These are phyloP conservation scores for Gymnarchus niloticus DNA, from an alignment of 2,113 vertebrate genomes.

Conservation along the genomic window DNA sequence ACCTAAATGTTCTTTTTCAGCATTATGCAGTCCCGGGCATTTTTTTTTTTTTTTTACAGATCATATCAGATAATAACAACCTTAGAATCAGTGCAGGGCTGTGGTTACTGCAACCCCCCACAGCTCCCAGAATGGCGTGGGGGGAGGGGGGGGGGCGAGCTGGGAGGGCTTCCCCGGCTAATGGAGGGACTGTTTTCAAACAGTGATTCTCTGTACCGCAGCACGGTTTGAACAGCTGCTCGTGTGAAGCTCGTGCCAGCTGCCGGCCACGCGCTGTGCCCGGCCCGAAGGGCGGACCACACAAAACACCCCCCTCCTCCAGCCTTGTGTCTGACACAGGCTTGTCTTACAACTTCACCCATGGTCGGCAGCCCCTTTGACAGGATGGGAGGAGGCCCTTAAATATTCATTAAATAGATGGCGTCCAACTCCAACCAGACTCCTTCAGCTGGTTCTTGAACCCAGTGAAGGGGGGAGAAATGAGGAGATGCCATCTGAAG, in stretches of 20 bases:
- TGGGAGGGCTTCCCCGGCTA: background rate
- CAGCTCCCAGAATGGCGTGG: background rate
- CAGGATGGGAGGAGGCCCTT: background rate
- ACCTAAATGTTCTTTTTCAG: background rate
- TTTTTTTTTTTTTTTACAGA: too few species aligned
- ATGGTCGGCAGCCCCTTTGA: background rate
- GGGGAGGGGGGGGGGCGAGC: background rate
- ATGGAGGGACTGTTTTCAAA: background rate
- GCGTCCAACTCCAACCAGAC: background rate
- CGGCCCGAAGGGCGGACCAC: too few species aligned
- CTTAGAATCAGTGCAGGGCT: too few species aligned
- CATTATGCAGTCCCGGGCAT: background rate
- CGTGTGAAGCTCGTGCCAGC: background rate
- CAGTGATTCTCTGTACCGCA: background rate
- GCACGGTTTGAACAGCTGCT: background rate
- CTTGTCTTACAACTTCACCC: background rate
- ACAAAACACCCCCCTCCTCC: too few species aligned
- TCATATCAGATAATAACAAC: too few species aligned
- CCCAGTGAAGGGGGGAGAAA: background rate
- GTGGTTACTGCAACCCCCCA: background rate
- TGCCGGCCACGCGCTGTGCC: background rate
- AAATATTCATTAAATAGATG: background rate
- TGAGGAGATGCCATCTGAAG: background rate
- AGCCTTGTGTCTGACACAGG: too few species aligned
- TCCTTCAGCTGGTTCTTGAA: too few species aligned